Conservation (phyloP, 2,797 vertebrate genomes). For the Dallia pectoralis region DNA sequence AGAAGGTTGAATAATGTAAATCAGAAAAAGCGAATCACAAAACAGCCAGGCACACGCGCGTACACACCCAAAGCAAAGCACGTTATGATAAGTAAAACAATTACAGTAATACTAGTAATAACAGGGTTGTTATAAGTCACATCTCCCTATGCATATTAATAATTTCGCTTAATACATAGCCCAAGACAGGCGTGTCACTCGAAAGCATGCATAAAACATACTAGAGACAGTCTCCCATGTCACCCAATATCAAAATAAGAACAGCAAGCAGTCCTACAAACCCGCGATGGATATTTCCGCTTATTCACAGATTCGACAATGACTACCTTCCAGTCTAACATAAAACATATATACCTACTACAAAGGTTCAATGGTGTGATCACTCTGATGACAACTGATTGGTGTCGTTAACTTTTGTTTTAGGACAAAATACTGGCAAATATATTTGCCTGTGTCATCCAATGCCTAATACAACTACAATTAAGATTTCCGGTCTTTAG, state of each 20-base stretch:
- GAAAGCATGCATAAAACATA: not conserved
- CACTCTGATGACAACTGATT: too few species aligned
- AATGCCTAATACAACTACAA: slow-evolving; percentile 32
- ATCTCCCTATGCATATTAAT: not conserved
- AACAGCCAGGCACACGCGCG: not conserved
- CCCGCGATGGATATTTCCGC: not conserved
- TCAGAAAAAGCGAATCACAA: not conserved
- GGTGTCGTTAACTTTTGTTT: slow-evolving; percentile 1
- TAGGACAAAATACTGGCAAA: slow-evolving; percentile 29
- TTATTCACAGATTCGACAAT: not conserved
- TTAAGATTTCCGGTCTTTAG: slow-evolving; percentile 53
- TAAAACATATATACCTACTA: fast-evolving
- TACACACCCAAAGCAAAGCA: not conserved
- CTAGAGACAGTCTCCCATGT: not conserved
- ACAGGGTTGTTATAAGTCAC: not conserved
- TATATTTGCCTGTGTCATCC: slow-evolving; percentile 57
- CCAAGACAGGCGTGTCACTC: not conserved
- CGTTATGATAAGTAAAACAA: not conserved
- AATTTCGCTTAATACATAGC: not conserved
- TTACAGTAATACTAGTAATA: not conserved
- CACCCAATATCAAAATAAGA: not conserved
- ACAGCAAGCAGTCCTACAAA: not conserved
- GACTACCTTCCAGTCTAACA: not conserved
- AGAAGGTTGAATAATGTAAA: not conserved
- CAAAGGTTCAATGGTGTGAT: slow-evolving; percentile 33